Evolutionary conservation across 2,797 vertebrate species (phyloP).

Genomic region (Triplophysa bombifrons): DNA sequence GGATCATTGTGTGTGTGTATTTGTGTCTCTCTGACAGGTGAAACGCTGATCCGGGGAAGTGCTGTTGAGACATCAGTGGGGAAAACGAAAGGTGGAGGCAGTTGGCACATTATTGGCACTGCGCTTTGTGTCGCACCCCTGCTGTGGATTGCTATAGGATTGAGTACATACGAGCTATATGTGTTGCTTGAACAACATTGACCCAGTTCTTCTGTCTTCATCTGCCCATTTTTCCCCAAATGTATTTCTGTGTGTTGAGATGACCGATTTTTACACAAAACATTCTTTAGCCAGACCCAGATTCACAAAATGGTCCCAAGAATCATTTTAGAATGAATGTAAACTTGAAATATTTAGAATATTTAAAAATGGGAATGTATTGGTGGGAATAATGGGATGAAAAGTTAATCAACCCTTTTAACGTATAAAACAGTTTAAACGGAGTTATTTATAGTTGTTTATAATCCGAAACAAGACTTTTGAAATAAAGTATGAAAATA

Average conservation of each 20-base stretch:
- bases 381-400: no score
- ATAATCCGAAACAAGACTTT: no score
- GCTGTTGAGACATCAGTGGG: constrained; percentile 19
- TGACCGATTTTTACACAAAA: no score
- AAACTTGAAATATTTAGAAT: no score
- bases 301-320: not conserved
- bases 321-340: no score
- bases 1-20: constrained; percentile 27
- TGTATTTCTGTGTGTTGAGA: not conserved
- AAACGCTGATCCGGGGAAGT: constrained; percentile 31
- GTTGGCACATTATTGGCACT: constrained; percentile 9
- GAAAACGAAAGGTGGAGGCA: constrained; percentile 17
- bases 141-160: constrained; percentile 18
- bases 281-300: not conserved
- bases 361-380: no score
- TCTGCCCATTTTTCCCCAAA: not conserved
- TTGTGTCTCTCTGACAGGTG: constrained; percentile 30
- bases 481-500: no score
- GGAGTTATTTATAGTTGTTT: no score
- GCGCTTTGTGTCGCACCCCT: constrained; percentile 14
- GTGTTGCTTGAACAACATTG: constrained; percentile 12
- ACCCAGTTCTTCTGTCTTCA: constrained; percentile 1
- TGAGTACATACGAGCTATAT: not conserved
- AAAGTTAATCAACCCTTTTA: no score
- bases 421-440: no score